phyloP scores from a whole-genome alignment of 2,797 vertebrate species.

The Hylomyscus alleni region DNA sequence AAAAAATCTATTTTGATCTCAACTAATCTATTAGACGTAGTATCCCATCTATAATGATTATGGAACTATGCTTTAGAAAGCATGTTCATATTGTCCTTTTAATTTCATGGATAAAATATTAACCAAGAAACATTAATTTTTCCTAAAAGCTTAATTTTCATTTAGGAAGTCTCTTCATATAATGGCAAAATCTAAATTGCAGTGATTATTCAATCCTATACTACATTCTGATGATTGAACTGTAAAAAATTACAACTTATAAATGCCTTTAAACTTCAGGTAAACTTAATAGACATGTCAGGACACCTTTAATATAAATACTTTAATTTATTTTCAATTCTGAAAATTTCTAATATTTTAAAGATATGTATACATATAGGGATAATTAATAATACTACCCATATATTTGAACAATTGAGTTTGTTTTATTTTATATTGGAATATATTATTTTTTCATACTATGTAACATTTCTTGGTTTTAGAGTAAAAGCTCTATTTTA shows the following conservation, averaged over 20 bases:
- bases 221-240: neutral
- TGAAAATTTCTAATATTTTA: slow-evolving; percentile 28
- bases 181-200: slow-evolving; percentile 33
- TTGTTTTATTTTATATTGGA: neutral
- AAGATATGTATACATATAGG: neutral
- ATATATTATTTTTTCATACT: slow-evolving; percentile 7
- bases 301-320: neutral
- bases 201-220: neutral
- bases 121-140: slow-evolving; percentile 47
- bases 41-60: slow-evolving; percentile 50
- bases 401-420: neutral
- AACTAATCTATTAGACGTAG: slow-evolving; percentile 23
- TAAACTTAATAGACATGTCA: neutral
- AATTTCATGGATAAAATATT: slow-evolving; percentile 38
- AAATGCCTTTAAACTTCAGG: slow-evolving; percentile 57
- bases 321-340: slow-evolving; percentile 9
- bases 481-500: neutral
- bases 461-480: neutral
- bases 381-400: neutral
- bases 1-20: slow-evolving; percentile 75
- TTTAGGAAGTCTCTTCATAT: neutral
- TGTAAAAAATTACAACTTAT: slow-evolving; percentile 6
- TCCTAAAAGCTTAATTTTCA: slow-evolving; percentile 7
- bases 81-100: slow-evolving; percentile 15
- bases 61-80: slow-evolving; percentile 41